phyloP scores from a whole-genome alignment of 2,113 vertebrate species.

The Oncorhynchus nerka region DNA sequence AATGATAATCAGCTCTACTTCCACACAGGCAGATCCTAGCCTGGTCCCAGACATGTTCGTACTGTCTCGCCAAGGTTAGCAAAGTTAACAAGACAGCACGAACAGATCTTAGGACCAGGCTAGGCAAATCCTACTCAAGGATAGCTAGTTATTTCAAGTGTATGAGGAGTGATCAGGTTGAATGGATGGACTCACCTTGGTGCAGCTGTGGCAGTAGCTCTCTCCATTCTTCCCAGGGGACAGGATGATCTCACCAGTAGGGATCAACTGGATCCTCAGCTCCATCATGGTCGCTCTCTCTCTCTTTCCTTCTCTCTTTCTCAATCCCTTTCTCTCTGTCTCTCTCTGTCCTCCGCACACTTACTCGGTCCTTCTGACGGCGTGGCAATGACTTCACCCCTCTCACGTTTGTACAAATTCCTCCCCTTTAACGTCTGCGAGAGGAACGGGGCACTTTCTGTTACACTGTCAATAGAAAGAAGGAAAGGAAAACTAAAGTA shows the following conservation, averaged over 20 bases:
- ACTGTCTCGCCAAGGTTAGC: no score
- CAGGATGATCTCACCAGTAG: conserved; percentile 60
- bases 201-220: conserved; percentile 46
- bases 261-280: conserved; percentile 57
- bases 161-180: neutral
- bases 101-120: no score
- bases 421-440: no score
- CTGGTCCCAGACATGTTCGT: no score
- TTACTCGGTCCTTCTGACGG: neutral
- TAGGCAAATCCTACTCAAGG: no score
- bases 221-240: conserved; percentile 60
- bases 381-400: neutral
- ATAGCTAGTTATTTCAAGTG: neutral
- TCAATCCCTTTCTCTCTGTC: neutral
- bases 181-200: conserved; percentile 38
- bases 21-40: no score
- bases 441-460: neutral
- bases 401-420: neutral
- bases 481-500: neutral
- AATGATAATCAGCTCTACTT: no score
- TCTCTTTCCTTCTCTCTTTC: neutral
- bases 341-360: neutral
- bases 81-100: no score
- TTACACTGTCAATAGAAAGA: neutral
- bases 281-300: conserved; percentile 47